These are phyloP conservation scores for Mus spicilegus DNA, from an alignment of 2,113 vertebrate species.

Conservation along the genomic window DNA sequence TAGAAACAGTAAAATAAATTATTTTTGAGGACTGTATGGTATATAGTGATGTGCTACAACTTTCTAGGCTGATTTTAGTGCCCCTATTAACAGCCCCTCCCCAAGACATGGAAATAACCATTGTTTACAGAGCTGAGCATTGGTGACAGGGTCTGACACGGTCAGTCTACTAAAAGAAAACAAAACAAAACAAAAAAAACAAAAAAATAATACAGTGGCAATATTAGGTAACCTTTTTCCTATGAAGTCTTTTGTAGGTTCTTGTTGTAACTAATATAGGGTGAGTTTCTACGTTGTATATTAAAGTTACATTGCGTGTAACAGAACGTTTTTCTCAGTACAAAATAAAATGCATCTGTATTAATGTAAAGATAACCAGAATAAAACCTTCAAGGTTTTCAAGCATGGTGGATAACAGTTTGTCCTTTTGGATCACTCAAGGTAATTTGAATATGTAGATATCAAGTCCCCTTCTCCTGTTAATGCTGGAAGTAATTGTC, in stretches of 20 bases:
- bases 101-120: constrained; percentile 92
- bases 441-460: background rate
- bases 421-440: constrained; percentile 68
- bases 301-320: constrained; percentile 94
- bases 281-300: constrained; percentile 97
- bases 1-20: constrained; percentile 97
- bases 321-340: constrained; percentile 96
- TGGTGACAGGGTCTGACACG: constrained; percentile 84
- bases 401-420: constrained; percentile 83
- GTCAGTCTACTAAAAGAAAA: constrained; percentile 88
- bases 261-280: constrained; percentile 96
- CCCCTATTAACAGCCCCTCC: constrained; percentile 90
- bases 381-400: constrained; percentile 88
- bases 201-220: constrained; percentile 85
- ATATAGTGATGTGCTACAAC: constrained; percentile 95
- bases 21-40: constrained; percentile 99
- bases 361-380: constrained; percentile 88
- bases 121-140: constrained; percentile 89
- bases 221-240: constrained; percentile 92
- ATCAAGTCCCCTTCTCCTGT: constrained; percentile 50
- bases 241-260: constrained; percentile 94
- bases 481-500: background rate
- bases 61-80: constrained; percentile 95
- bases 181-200: constrained; percentile 65
- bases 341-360: constrained; percentile 90